phyloP scores from a whole-genome alignment of 2,888 invertebrate genomes.

The Anagyrus pseudococci region DNA sequence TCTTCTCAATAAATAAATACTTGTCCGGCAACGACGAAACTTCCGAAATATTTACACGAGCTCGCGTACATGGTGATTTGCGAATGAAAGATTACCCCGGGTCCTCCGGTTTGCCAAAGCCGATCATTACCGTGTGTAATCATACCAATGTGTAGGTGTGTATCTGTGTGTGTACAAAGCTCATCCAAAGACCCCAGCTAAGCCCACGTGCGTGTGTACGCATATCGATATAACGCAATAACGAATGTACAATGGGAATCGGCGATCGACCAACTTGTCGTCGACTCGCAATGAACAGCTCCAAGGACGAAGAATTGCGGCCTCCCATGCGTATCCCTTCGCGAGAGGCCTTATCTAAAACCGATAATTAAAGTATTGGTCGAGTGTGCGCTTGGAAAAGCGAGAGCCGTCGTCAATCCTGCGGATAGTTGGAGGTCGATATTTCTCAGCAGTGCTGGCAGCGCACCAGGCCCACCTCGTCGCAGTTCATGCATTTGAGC shows the following conservation, averaged over 20 bases:
- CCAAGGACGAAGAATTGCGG: no score
- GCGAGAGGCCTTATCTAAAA: neutral
- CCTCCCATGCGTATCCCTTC: no score
- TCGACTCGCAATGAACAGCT: no score
- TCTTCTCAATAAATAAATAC: constrained; percentile 8
- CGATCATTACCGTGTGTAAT: neutral
- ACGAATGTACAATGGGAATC: neutral
- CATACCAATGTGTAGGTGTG: neutral
- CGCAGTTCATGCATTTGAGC: constrained; percentile 93
- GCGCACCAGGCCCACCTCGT: constrained; percentile 90
- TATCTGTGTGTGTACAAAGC: neutral
- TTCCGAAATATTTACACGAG: constrained; percentile 1
- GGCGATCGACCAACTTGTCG: neutral
- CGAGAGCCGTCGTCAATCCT: neutral
- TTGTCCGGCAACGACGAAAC: neutral
- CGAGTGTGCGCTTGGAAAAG: no score
- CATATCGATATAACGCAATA: no score
- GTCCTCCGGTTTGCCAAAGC: neutral
- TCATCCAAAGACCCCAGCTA: no score
- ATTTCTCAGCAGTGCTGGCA: constrained; percentile 76
- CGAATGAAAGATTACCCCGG: neutral
- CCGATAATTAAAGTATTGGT: neutral
- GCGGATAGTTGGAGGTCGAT: neutral
- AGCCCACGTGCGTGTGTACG: no score
- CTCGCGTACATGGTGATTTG: neutral